Evolutionary conservation across 2,797 vertebrate genomes (phyloP).

Genomic region (Malacoraja senta): DNA sequence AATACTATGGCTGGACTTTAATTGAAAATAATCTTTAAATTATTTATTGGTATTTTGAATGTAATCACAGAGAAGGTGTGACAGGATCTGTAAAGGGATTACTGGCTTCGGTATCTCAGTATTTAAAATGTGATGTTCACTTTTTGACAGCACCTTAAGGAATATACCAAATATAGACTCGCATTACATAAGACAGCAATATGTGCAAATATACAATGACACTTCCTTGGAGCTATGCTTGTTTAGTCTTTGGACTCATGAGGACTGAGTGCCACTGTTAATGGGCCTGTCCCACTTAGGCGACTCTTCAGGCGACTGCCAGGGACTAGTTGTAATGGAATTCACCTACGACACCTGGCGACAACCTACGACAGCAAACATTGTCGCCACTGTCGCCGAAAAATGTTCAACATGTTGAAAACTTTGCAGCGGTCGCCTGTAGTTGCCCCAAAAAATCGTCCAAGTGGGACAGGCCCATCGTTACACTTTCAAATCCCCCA

Average conservation of each 20-base stretch:
- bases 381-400: too few relatives aligned
- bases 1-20: slow-evolving; percentile 41
- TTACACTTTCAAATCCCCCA: background rate
- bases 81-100: slow-evolving; percentile 43
- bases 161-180: background rate
- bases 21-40: slow-evolving; percentile 51
- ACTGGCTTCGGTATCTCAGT: slow-evolving; percentile 39
- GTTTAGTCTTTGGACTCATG: background rate
- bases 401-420: too few relatives aligned
- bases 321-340: too few relatives aligned
- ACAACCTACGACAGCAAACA: too few relatives aligned
- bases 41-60: slow-evolving; percentile 44
- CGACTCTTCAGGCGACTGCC: too few relatives aligned
- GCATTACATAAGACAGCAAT: background rate
- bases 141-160: slow-evolving; percentile 23
- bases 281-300: too few relatives aligned
- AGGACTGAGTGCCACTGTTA: background rate
- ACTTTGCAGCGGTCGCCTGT: too few relatives aligned
- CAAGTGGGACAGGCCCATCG: too few relatives aligned
- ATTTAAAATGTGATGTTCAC: slow-evolving; percentile 23
- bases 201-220: background rate
- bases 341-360: too few relatives aligned
- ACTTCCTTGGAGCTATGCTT: background rate
- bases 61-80: slow-evolving; percentile 41
- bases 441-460: too few relatives aligned